Conservation (phyloP, 2,113 vertebrate genomes). For the Oreochromis tanganicae region DNA sequence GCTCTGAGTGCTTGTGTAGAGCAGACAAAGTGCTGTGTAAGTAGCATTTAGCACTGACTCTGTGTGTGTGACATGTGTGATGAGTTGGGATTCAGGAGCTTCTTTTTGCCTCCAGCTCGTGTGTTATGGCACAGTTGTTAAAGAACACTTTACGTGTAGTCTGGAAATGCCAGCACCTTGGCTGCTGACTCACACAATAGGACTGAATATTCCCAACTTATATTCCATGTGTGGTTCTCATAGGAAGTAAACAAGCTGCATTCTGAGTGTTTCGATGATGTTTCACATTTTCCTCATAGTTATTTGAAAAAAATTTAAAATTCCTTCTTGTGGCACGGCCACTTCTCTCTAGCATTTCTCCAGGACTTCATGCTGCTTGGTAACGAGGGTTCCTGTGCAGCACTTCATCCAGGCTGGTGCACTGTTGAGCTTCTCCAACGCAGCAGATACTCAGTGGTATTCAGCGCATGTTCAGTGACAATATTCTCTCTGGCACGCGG, state of each 20-base stretch:
- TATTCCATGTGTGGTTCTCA: not conserved
- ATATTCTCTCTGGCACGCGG: fast-evolving
- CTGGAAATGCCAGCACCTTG: not conserved
- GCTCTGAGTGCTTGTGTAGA: not conserved
- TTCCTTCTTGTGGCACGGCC: too few species aligned
- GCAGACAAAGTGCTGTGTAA: not conserved
- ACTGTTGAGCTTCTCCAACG: fast-evolving
- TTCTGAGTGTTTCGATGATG: not conserved
- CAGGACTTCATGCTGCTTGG: not conserved
- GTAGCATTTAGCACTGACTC: not conserved
- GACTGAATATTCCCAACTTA: not conserved
- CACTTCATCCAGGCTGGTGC: not conserved
- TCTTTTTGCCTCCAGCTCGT: not conserved
- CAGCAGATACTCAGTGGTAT: not conserved
- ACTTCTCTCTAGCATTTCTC: not conserved
- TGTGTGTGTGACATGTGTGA: not conserved
- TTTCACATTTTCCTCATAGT: not conserved
- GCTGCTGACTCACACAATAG: not conserved
- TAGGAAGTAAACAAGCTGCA: not conserved
- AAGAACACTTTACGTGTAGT: fast-evolving
- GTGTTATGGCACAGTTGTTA: not conserved
- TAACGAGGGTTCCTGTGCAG: not conserved
- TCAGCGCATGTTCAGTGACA: not conserved
- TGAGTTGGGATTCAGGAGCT: not conserved
- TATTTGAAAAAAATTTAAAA: not conserved